phyloP scores from a whole-genome alignment of 1,140 invertebrate genomes.

The Acromyrmex echinatior region DNA sequence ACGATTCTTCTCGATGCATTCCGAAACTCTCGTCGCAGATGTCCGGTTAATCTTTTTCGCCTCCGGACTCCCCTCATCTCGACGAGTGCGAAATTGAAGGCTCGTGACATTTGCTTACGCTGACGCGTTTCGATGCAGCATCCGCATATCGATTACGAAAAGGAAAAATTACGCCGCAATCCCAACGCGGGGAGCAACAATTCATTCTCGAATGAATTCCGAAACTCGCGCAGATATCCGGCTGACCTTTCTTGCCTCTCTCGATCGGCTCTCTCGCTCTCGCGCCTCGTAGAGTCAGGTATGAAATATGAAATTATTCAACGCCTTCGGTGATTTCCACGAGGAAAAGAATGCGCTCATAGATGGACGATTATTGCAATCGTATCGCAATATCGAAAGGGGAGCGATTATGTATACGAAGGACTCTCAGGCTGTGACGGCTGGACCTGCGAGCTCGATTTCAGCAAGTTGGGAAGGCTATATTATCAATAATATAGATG shows the following conservation, averaged over 20 bases:
- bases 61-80: neutral
- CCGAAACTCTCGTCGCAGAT: slow-evolving; percentile 24
- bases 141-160: slow-evolving; percentile 1
- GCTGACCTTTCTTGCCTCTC: slow-evolving; percentile 18
- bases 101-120: slow-evolving; percentile 18
- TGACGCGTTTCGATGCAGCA: too few species aligned
- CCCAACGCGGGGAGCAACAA: neutral
- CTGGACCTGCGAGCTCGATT: too few species aligned
- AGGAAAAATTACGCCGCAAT: neutral
- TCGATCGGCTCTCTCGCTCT: neutral
- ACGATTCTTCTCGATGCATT: slow-evolving; percentile 35
- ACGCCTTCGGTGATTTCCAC: slow-evolving; percentile 28
- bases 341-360: neutral
- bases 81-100: slow-evolving; percentile 21
- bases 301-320: slow-evolving; percentile 52
- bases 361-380: slow-evolving; percentile 25
- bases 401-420: slow-evolving; percentile 34
- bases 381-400: slow-evolving; percentile 54
- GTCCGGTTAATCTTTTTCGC: slow-evolving; percentile 28
- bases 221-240: slow-evolving; percentile 43
- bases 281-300: slow-evolving; percentile 6
- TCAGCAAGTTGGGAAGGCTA: too few species aligned
- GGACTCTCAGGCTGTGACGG: neutral
- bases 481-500: neutral
- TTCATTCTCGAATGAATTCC: slow-evolving; percentile 32